phyloP scores from a whole-genome alignment of 1,140 invertebrate species.

The Drosophila quadrilineata region DNA sequence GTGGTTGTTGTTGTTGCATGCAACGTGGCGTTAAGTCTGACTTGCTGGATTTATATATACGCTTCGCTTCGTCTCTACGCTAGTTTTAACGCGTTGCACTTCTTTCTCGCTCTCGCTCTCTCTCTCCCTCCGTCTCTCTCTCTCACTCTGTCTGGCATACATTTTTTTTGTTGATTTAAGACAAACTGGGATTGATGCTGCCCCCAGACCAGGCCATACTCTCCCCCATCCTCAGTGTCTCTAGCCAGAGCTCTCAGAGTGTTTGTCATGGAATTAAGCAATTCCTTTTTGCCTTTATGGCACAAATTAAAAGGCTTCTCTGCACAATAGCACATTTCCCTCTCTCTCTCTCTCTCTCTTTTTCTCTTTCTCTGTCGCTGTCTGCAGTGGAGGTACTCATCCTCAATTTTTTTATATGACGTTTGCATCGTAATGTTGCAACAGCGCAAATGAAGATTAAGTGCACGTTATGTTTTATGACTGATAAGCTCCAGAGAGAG shows the following conservation, averaged over 20 bases:
- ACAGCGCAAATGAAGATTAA: constrained; percentile 45
- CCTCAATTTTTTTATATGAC: not conserved
- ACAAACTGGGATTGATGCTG: constrained; percentile 34
- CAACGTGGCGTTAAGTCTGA: constrained; percentile 65
- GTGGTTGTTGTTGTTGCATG: constrained; percentile 13
- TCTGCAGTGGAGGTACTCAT: too few relatives aligned
- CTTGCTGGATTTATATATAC: constrained; percentile 60
- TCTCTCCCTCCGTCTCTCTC: not conserved
- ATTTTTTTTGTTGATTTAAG: constrained; percentile 77
- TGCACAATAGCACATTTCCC: constrained; percentile 2
- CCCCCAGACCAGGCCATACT: not conserved
- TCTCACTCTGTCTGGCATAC: constrained; percentile 47
- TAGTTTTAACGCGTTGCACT: constrained; percentile 19
- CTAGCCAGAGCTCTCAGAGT: constrained; percentile 14
- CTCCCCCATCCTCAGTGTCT: not conserved
- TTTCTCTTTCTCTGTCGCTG: too few relatives aligned
- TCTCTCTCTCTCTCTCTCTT: not conserved
- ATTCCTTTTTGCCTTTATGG: constrained; percentile 61
- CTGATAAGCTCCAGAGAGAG: constrained; percentile 40
- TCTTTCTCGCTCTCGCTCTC: not conserved
- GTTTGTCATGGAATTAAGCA: constrained; percentile 72
- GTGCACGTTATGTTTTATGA: constrained; percentile 42
- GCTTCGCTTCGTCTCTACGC: constrained; percentile 13
- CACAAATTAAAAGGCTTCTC: constrained; percentile 68
- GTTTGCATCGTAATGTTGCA: constrained; percentile 14